These are phyloP conservation scores for Caenorhabditis auriculariae DNA, from an alignment of 2,888 invertebrate species.

Conservation along the genomic window DNA sequence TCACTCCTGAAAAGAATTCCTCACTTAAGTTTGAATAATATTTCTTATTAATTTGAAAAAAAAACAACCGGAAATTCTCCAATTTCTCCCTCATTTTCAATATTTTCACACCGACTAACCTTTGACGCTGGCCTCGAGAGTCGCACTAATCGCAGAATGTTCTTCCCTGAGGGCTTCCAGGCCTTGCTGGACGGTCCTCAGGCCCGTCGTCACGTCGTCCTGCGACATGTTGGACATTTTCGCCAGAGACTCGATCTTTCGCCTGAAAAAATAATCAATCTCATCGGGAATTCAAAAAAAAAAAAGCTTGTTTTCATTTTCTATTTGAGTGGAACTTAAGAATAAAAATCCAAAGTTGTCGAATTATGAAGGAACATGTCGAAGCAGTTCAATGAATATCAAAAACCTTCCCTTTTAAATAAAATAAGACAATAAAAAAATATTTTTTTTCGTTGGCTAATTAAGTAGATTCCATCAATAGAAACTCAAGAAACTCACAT, in stretches of 20 bases:
- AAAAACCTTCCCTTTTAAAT: too few species aligned
- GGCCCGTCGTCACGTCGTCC: slow-evolving; percentile 27
- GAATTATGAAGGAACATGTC: background rate
- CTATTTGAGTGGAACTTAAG: too few species aligned
- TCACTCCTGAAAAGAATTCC: slow-evolving; percentile 13
- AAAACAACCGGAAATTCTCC: too few species aligned
- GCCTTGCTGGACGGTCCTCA: slow-evolving; percentile 31
- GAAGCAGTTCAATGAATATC: background rate
- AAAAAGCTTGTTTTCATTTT: slow-evolving; percentile 9
- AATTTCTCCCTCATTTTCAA: too few species aligned
- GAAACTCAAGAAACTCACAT: too few species aligned
- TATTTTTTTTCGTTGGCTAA: too few species aligned
- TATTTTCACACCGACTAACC: too few species aligned
- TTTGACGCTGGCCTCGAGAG: slow-evolving; percentile 22
- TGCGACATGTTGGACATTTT: slow-evolving; percentile 35
- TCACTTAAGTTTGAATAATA: too few species aligned
- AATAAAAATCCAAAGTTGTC: slow-evolving; percentile 8
- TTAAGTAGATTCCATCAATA: too few species aligned
- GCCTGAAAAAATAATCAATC: slow-evolving; percentile 23
- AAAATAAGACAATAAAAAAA: too few species aligned
- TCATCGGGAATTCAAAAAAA: too few species aligned
- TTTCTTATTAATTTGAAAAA: too few species aligned
- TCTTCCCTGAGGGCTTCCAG: slow-evolving; percentile 35
- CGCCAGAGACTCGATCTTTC: slow-evolving; percentile 37
- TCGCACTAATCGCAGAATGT: slow-evolving; percentile 13